Evolutionary conservation across 2,797 vertebrate species (phyloP), one percentile per base, ranked within the genome.

Genomic region (Margarornis squamiger): DNA sequence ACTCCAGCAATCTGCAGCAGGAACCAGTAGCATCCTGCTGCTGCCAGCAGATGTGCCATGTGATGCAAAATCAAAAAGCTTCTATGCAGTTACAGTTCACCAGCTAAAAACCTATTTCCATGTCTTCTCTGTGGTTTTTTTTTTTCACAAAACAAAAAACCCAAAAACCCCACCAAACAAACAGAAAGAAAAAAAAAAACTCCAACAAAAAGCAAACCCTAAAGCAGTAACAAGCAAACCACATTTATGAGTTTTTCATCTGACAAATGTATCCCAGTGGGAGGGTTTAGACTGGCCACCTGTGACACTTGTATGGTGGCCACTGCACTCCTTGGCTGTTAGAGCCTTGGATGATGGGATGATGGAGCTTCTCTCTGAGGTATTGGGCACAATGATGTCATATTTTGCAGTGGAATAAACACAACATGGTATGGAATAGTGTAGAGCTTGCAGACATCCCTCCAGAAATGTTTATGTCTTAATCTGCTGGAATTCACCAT

Each of bases 401-500:
- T 36, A 43, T 86, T 90, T 61, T 95, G 65, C 58, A 68, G 65
- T 20, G 68, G 46, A 88, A 90, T 54, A 88, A 93, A 78, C 1
- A 3, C 70, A 70, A 78, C 51, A 27, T 5, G 58, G 86, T 86
- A 78, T 43, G 86, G 83, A 86, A 70, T 10, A 88, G 30, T 34
- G 66, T 88, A 91, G 85, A 84, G 79, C 62, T 80, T 67, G 58
- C 85, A 92, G 79, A 90, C 38, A 61, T 78, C 86, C 29, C 73
- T 88, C 73, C 92, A 94, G 73, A 94, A 96, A 91, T 16, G 23
- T 48, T 73, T 77, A 32, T 46, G 65, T 88, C 72, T 90, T 88
- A 75, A 84, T 95, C 86, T 86, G 70, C 39, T 73, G 90, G 76
- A 93, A 95, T 81, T 52, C 55, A 86, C 76, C 88, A 86, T 55